Conservation (phyloP, 2,888 invertebrate genomes). For the Crioceris asparagi region DNA sequence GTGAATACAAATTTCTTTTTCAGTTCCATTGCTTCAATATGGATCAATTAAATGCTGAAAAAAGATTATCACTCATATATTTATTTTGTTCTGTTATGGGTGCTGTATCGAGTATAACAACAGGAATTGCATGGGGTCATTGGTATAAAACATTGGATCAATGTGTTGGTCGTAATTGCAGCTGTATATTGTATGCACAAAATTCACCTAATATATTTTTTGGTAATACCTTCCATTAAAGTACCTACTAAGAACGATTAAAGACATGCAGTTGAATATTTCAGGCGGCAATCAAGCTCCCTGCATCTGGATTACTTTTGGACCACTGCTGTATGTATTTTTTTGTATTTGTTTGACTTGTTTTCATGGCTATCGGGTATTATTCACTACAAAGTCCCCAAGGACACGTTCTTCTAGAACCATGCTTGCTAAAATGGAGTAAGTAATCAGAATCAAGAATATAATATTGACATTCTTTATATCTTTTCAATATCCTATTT, state of each 20-base stretch:
- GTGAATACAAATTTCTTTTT: too few species aligned
- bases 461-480: too few species aligned
- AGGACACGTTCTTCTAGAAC: conserved; percentile 32
- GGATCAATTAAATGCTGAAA: conserved; percentile 31
- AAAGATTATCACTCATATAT: conserved; percentile 29
- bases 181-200: conserved; percentile 55
- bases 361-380: conserved; percentile 58
- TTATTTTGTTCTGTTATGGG: conserved; percentile 27
- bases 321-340: conserved; percentile 51
- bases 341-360: conserved; percentile 52
- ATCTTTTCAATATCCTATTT: conserved; percentile 4
- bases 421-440: conserved; percentile 32
- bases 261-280: conserved; percentile 9
- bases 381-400: conserved; percentile 31
- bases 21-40: conserved; percentile 17
- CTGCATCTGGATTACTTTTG: conserved; percentile 59
- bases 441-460: conserved; percentile 19
- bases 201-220: conserved; percentile 50
- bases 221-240: conserved; percentile 27
- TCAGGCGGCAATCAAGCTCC: conserved; percentile 53
- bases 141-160: conserved; percentile 58
- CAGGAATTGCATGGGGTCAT: conserved; percentile 56
- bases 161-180: conserved; percentile 56
- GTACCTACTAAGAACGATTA: not conserved
- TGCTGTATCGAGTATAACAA: conserved; percentile 37